Base-by-base conservation (phyloP, 1,140 invertebrate species). In the Trissolcus basalis region DNA sequence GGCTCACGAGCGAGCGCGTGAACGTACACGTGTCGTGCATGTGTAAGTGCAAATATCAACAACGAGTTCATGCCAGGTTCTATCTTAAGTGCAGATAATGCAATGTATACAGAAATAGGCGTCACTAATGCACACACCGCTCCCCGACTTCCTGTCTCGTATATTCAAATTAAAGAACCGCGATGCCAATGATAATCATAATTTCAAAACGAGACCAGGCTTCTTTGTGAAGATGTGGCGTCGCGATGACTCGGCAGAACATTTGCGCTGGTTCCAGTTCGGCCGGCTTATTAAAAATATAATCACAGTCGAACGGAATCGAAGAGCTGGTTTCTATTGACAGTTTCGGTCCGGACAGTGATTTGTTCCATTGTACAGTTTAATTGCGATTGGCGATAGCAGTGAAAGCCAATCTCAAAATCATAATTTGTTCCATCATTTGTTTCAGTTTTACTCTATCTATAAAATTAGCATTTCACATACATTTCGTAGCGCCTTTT, bases 71-170 rank as follows among this genome's bases (percentile, higher is more conserved):
- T 53, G 56, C 56, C 35, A 43, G 45, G 70, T 79, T 39, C 9
- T 80, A 75, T 78, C 76, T 78, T 73, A 56, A 73, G 72, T 78
- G 55, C 53, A 80, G 79, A 80, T 80, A 80, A 78, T 72, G 79
- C 71, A 69, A 35, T 76, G 76, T 78, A 78, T 75, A 80, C 79
- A 78, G 69, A 78, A 80, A 80, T 80, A 80, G 76, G 78, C 75
- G 78, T 75, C 70, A 45, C 71, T 80, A 80, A 80, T 78, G 75
- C 19, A 27, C 75, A 56, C 74, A 55, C 51, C 68, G 63, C 47
- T 19, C 64, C 61, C 33, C 35, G 60, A 74, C 78, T 80, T 80
- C 75, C 78, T 80, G 78, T 68, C 71, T 80, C 70, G 71, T 78
- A 75, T 80, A 80, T 80, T 78, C 78, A 80, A 80, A 80, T 80